Evolutionary conservation across 2,888 invertebrate species (phyloP), one percentile per base, ranked within the genome.

Genomic region (Metopia argyrocephala): DNA sequence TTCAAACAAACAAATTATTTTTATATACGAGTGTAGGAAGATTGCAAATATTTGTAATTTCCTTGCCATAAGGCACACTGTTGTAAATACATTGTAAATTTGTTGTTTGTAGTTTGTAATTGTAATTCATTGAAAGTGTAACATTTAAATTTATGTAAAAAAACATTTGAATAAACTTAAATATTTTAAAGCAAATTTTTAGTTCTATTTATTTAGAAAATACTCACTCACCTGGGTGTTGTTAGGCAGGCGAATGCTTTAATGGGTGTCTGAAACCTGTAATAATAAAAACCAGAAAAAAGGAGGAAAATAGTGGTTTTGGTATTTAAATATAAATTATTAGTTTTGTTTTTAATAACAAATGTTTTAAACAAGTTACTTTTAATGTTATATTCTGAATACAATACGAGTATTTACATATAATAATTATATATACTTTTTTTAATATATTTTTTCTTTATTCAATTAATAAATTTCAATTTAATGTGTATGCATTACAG

Each of bases 171-270:
- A 38, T 38, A 15, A 12, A 38, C 9, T 3, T 38, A 38, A 38
- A 38, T 12, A 38, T 38, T 2, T 3, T n/a, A n/a, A n/a, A n/a
- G n/a, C n/a, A n/a, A n/a, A 38, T 38, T 0, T 12, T 15, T 38
- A 12, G 2, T 38, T 38, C 0, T 31, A 3, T 12, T 45, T 20
- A 27, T 61, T 62, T 31, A 21, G 23, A 59, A 23, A 45, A 31
- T 23, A 64, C 18, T 70, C 56, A 85, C 90, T 90, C 89, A 90
- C 90, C 90, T 90, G 89, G 90, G 87, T 86, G 90, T 86, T 88
- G 90, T 89, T 85, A 90, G 89, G 89, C 90, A 90, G 90, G 90
- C 89, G 88, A 89, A 90, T 86, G 90, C 90, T 90, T 90, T 90
- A 83, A 90, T 88, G 84, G 90, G 90, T 87, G 90, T 89, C 87